Conservation (phyloP, 2,113 vertebrate genomes). For the Crotalus tigris region DNA sequence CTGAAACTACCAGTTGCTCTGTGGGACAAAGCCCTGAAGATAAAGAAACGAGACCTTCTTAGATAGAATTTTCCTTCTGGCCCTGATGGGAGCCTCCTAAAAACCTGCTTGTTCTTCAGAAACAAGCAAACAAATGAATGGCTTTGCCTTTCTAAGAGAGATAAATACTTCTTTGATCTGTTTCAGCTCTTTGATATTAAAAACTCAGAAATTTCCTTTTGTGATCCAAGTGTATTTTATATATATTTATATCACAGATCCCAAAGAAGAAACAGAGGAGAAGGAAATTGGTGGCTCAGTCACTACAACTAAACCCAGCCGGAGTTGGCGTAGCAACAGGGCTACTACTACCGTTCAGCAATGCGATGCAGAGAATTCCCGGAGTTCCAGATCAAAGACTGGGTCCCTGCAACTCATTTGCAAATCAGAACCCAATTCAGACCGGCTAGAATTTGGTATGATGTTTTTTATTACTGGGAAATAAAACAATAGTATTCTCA, state of each 20-base stretch:
- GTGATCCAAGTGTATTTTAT: background rate
- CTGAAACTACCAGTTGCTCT: background rate
- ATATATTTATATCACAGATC: slow-evolving; percentile 64
- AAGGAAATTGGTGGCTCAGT: slow-evolving; percentile 58
- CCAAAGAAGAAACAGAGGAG: slow-evolving; percentile 74
- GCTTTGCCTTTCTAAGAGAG: background rate
- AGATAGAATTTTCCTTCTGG: background rate
- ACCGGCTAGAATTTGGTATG: slow-evolving; percentile 76
- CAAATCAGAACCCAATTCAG: slow-evolving; percentile 86
- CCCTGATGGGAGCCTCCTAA: too few relatives aligned
- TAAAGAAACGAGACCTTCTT: background rate
- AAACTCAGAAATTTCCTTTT: background rate
- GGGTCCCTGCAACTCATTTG: slow-evolving; percentile 76
- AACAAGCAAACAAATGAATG: background rate
- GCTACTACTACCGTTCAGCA: slow-evolving; percentile 58
- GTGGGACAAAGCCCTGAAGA: background rate
- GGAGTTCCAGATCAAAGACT: slow-evolving; percentile 69
- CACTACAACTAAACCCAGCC: slow-evolving; percentile 49
- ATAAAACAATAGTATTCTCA: background rate
- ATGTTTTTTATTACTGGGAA: background rate
- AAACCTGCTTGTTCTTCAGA: too few relatives aligned
- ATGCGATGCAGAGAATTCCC: slow-evolving; percentile 65
- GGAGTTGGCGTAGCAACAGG: slow-evolving; percentile 73
- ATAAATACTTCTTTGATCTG: background rate
- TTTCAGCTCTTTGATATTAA: background rate